A percentile compares a stretch with the other conserved stretches of the same genome.
Conservation (phyloP, 92 coral and sea anemone species). For the Palythoa heliodiscus region DNA sequence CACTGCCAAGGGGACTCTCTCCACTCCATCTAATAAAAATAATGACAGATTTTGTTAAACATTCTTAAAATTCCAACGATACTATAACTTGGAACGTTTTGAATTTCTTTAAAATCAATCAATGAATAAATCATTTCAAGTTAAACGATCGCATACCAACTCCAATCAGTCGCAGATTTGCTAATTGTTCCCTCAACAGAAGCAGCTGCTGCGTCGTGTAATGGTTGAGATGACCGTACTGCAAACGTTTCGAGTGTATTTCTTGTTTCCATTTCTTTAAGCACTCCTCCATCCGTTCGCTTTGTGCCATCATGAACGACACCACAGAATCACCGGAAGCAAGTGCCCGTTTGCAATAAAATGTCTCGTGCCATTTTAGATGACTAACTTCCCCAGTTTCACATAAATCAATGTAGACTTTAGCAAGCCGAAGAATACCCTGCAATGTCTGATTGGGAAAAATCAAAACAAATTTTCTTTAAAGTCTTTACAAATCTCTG, state of each 20-base stretch:
- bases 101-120: not conserved
- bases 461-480: no score
- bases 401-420: slow-evolving; percentile 66
- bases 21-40: slow-evolving; percentile 23
- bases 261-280: slow-evolving; percentile 64
- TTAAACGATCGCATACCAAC: slow-evolving; percentile 20
- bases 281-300: slow-evolving; percentile 63
- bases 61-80: not conserved
- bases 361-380: slow-evolving; percentile 72
- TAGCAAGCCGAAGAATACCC: slow-evolving; percentile 62
- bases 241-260: slow-evolving; percentile 55
- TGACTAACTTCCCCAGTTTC: slow-evolving; percentile 86
- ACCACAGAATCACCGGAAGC: slow-evolving; percentile 13
- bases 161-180: slow-evolving; percentile 58
- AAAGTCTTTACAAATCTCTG: not conserved
- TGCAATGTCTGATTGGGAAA: not conserved
- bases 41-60: not conserved
- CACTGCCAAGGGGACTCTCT: slow-evolving; percentile 54
- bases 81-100: no score
- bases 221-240: slow-evolving; percentile 69
- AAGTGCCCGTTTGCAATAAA: slow-evolving; percentile 56
- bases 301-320: slow-evolving; percentile 37
- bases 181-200: slow-evolving; percentile 68
- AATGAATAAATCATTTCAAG: not conserved
- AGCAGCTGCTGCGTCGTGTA: slow-evolving; percentile 85